Evolutionary conservation across 2,113 vertebrate species (phyloP).

Genomic region (Caracal caracal): DNA sequence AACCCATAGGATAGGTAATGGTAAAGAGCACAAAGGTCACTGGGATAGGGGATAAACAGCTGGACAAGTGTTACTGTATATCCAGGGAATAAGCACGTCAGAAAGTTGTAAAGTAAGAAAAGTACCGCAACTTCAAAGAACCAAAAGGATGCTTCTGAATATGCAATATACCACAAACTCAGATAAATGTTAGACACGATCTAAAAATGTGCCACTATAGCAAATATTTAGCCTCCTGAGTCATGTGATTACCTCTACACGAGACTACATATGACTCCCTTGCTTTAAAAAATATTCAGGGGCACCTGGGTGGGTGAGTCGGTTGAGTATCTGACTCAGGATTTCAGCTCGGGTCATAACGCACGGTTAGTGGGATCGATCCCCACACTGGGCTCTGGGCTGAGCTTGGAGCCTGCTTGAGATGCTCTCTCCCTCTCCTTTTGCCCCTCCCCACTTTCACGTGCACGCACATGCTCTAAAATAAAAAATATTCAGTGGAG

Average conservation of each 20-base stretch:
- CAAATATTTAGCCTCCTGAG: neutral
- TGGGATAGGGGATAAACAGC: neutral
- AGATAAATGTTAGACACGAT: neutral
- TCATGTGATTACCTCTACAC: neutral
- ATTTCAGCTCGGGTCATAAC: too few relatives aligned
- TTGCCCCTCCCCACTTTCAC: too few relatives aligned
- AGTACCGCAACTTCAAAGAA: neutral
- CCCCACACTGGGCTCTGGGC: too few relatives aligned
- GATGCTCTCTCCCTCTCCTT: too few relatives aligned
- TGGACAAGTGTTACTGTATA: neutral
- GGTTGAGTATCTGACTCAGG: too few relatives aligned
- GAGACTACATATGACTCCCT: neutral
- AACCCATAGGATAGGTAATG: neutral
- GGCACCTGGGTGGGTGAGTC: too few relatives aligned
- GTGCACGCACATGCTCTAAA: too few relatives aligned
- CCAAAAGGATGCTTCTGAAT: neutral
- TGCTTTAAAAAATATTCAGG: conserved; percentile 17
- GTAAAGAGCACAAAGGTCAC: neutral
- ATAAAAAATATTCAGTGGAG: neutral
- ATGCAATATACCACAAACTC: neutral
- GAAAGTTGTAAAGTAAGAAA: conserved; percentile 33
- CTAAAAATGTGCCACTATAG: neutral
- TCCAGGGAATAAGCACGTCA: neutral
- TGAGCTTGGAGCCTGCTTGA: too few relatives aligned
- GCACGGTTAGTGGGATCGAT: too few relatives aligned